These are phyloP conservation scores for Biston betularia DNA, from an alignment of 2,888 invertebrate genomes.

Conservation along the genomic window DNA sequence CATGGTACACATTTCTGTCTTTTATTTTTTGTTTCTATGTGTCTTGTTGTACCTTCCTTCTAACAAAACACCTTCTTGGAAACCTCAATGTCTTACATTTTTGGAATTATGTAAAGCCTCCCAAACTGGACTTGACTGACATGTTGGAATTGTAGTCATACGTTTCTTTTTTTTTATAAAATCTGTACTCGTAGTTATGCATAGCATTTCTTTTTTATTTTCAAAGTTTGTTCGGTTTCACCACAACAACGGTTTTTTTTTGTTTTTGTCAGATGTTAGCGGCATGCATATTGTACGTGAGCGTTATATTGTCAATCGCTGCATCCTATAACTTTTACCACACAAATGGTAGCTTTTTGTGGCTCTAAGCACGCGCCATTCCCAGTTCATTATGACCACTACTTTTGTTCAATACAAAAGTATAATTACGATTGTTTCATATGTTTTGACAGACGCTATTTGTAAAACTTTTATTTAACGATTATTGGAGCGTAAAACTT, in stretches of 20 bases:
- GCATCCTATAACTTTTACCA: slow-evolving; percentile 56
- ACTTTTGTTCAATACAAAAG: slow-evolving; percentile 81
- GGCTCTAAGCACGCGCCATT: slow-evolving; percentile 74
- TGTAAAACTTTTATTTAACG: slow-evolving; percentile 69
- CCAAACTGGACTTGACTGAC: too few relatives aligned
- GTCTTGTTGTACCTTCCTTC: too few relatives aligned
- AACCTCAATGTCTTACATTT: too few relatives aligned
- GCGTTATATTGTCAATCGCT: slow-evolving; percentile 24
- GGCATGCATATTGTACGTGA: background rate
- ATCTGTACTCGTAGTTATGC: too few relatives aligned
- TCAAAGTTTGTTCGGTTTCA: background rate
- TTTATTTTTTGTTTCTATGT: too few relatives aligned
- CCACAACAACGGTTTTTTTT: background rate
- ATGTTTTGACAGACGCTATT: slow-evolving; percentile 83
- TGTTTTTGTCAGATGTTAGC: background rate
- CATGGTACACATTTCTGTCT: too few relatives aligned
- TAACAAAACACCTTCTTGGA: too few relatives aligned
- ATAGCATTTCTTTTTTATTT: too few relatives aligned
- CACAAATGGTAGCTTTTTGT: slow-evolving; percentile 75
- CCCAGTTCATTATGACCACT: slow-evolving; percentile 64
- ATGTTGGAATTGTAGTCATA: too few relatives aligned
- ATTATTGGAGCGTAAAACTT: slow-evolving; percentile 68
- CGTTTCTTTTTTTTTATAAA: too few relatives aligned
- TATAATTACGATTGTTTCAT: slow-evolving; percentile 82
- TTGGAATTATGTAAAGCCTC: too few relatives aligned